Base-by-base conservation (phyloP, 1,140 invertebrate genomes). In the Chironomus striatipennis region DNA sequence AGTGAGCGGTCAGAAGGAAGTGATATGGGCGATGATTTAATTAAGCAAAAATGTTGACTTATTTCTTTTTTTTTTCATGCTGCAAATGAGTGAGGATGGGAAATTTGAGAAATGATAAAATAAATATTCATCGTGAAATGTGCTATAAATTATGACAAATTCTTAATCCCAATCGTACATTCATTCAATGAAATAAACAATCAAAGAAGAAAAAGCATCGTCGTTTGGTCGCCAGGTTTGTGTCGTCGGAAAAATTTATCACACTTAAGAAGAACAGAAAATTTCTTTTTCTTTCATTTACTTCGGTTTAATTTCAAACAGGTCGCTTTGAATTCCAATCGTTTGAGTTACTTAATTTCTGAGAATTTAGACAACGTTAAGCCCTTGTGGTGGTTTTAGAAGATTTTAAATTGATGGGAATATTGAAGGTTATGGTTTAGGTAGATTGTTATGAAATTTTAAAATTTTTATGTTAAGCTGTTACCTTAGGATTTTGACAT, bases 251-350 rank as follows among this genome's bases (percentile, higher is more conserved):
- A 34, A 34, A 34, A 34, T 34, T 34, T 34, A 34, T 34, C 24
- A 34, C 24, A 34, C 5, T 2, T 1, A 34, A 34, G 1, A 34
- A 34, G 24, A 34, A 57, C 47, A n/a, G 12, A 15, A 12, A 8
- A 47, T 47, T 47, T 47, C 9, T 1, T 47, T 47, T 47, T 47
- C 42, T 47, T 8, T 47, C 47, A n/a, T 57, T 57, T 57, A n/a
- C 12, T 57, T 57, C 24, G 24, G 24, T 34, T 34, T 34, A 34
- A 34, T 57, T 57, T 57, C 47, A 57, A 57, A 57, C 47, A 57
- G 47, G 47, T 57, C 47, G 47, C 47, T 57, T 57, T n/a, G 12
- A 57, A 57, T 57, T 57, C 47, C 47, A 57, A 57, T 34, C 47
- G 47, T 34, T 34, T 34, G 24, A 34, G 24, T 34, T 34, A 34